Conservation (phyloP, 2,113 vertebrate genomes). For the Channa argus region DNA sequence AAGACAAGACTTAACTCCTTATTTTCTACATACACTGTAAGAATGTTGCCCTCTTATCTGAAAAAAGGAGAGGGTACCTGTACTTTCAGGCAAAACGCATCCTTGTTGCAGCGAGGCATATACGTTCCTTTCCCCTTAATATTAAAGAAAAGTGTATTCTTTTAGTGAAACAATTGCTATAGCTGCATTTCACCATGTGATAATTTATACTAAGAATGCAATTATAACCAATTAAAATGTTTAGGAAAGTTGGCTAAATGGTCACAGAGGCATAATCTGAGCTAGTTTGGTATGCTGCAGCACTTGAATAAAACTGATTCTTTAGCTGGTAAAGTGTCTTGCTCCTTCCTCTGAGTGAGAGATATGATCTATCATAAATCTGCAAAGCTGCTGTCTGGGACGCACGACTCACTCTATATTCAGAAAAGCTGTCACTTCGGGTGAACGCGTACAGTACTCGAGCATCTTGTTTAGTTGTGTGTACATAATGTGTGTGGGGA, state of each 20-base stretch:
- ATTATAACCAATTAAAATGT: slow-evolving; percentile 44
- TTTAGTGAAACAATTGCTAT: background rate
- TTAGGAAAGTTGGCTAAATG: slow-evolving; percentile 41
- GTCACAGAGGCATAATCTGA: slow-evolving; percentile 41
- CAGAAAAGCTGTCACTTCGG: slow-evolving; percentile 51
- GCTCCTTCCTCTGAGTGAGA: slow-evolving; percentile 37
- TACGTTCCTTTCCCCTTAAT: no score
- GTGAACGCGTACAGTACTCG: slow-evolving; percentile 18
- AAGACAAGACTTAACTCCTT: no score
- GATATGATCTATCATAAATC: slow-evolving; percentile 52
- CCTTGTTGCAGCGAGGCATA: background rate
- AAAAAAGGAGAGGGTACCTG: no score
- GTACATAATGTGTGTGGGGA: slow-evolving; percentile 34
- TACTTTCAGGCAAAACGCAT: no score
- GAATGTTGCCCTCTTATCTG: no score
- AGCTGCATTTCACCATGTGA: background rate
- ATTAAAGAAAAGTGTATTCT: no score
- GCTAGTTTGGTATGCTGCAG: slow-evolving; percentile 28
- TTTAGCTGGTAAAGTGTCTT: slow-evolving; percentile 24
- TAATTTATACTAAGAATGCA: slow-evolving; percentile 19
- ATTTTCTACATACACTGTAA: no score
- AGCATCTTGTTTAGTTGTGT: slow-evolving; percentile 48
- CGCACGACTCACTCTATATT: slow-evolving; percentile 22
- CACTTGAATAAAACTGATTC: slow-evolving; percentile 32
- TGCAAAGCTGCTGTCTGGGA: slow-evolving; percentile 40